Conservation (phyloP, 2,888 invertebrate species). For the Periphyllus acericola region DNA sequence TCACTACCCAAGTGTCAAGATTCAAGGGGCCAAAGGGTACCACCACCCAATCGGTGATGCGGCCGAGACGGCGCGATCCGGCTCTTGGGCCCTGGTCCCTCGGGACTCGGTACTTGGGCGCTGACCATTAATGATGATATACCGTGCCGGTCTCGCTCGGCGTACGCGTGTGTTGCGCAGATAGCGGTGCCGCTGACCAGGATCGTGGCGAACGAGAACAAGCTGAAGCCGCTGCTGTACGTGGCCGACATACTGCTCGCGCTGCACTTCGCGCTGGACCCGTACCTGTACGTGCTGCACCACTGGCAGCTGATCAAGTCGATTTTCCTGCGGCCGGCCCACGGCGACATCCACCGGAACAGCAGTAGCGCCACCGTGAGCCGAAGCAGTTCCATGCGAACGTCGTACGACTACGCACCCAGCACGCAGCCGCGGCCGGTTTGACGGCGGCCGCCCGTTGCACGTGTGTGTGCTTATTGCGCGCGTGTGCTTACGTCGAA, state of each 20-base stretch:
- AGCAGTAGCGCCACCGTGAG: conserved; percentile 46
- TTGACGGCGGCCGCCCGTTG: conserved; percentile 5
- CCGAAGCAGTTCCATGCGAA: conserved; percentile 63
- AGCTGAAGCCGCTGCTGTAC: conserved; percentile 63
- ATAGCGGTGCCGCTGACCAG: conserved; percentile 75
- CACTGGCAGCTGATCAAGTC: conserved; percentile 64
- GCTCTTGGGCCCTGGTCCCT: too few species aligned
- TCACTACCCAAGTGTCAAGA: too few species aligned
- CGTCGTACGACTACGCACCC: conserved; percentile 56
- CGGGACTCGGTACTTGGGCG: too few species aligned
- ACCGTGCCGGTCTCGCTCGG: too few species aligned
- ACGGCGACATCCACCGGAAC: neutral
- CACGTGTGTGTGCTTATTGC: neutral
- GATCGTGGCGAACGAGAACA: conserved; percentile 62
- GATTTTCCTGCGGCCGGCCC: conserved; percentile 39
- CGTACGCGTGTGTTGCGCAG: conserved; percentile 67
- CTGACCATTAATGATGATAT: too few species aligned
- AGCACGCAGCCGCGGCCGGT: conserved; percentile 49
- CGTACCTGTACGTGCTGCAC: conserved; percentile 81
- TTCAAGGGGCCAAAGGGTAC: too few species aligned
- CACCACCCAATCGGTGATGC: too few species aligned
- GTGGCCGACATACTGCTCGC: conserved; percentile 80
- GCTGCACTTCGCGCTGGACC: conserved; percentile 84
- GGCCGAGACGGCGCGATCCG: too few species aligned
- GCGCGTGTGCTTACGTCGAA: neutral